Evolutionary conservation across 2,797 vertebrate species (phyloP).

Genomic region (Gambelia wislizenii): DNA sequence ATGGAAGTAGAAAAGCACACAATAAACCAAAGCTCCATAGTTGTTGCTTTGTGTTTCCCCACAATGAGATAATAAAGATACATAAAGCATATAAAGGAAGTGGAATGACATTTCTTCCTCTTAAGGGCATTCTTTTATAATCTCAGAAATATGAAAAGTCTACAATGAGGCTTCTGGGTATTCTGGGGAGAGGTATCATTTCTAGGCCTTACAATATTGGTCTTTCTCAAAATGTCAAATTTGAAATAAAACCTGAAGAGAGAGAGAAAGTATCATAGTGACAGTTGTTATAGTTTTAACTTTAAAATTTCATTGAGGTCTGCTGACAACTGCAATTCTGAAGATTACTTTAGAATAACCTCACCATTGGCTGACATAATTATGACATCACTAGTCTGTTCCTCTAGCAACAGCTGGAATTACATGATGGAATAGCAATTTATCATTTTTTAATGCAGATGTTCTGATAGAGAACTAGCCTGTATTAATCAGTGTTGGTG

Average conservation of each 20-base stretch:
- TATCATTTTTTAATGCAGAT: not conserved
- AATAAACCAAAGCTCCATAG: not conserved
- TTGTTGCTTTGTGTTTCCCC: not conserved
- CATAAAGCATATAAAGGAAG: not conserved
- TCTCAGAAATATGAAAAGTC: not conserved
- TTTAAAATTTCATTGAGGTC: not conserved
- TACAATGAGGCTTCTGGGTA: not conserved
- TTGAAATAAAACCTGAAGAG: not conserved
- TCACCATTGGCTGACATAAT: conserved; percentile 7
- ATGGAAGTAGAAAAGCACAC: not conserved
- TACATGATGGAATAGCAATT: not conserved
- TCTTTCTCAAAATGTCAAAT: not conserved
- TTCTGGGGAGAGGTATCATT: not conserved
- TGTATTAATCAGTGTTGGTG: not conserved
- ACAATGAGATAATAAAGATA: not conserved
- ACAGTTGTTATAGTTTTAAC: not conserved
- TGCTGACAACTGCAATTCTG: not conserved
- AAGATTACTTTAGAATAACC: not conserved
- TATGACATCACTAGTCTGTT: conserved; percentile 31
- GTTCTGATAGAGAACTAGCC: not conserved
- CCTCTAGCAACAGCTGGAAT: not conserved
- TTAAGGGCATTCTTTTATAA: conserved; percentile 4
- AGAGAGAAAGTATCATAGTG: not conserved
- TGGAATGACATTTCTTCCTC: not conserved
- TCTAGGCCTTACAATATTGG: not conserved